Evolutionary conservation across 1,140 invertebrate species (phyloP).

Genomic region (Drosophila triauraria): DNA sequence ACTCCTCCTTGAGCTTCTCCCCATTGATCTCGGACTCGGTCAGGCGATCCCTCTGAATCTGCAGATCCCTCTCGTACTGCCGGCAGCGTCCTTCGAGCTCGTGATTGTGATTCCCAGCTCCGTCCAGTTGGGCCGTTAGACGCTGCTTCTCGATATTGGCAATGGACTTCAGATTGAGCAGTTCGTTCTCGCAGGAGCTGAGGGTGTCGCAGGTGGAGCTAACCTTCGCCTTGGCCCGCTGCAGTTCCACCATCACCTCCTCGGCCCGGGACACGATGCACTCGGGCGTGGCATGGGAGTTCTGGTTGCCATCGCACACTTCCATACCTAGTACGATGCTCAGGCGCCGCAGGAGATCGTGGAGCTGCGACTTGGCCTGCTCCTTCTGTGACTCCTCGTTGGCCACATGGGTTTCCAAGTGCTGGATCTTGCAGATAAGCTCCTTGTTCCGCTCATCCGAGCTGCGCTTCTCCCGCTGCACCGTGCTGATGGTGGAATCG

Average conservation of each 20-base stretch:
- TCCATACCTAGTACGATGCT: constrained; percentile 89
- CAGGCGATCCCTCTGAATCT: constrained; percentile 76
- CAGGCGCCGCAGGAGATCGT: constrained; percentile 89
- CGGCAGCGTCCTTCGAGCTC: constrained; percentile 78
- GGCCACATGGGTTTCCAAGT: constrained; percentile 89
- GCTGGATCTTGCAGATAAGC: constrained; percentile 90
- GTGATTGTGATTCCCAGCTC: constrained; percentile 74
- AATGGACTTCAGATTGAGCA: constrained; percentile 75
- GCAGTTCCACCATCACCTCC: constrained; percentile 89
- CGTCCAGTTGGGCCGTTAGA: constrained; percentile 73
- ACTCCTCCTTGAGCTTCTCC: constrained; percentile 82
- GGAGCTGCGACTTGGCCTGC: constrained; percentile 87
- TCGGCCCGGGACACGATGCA: constrained; percentile 89
- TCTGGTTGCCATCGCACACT: constrained; percentile 86
- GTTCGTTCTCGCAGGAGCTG: constrained; percentile 78
- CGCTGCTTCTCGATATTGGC: constrained; percentile 83
- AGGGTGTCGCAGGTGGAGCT: constrained; percentile 79
- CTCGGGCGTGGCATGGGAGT: constrained; percentile 87
- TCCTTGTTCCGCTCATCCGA: constrained; percentile 91
- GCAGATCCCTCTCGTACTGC: constrained; percentile 80
- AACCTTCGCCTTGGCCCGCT: constrained; percentile 86
- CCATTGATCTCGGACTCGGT: constrained; percentile 80
- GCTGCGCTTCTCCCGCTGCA: constrained; percentile 90
- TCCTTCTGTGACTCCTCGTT: constrained; percentile 90
- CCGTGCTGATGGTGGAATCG: constrained; percentile 89